Conservation (phyloP, 1,140 invertebrate genomes). For the Drosophila teissieri region DNA sequence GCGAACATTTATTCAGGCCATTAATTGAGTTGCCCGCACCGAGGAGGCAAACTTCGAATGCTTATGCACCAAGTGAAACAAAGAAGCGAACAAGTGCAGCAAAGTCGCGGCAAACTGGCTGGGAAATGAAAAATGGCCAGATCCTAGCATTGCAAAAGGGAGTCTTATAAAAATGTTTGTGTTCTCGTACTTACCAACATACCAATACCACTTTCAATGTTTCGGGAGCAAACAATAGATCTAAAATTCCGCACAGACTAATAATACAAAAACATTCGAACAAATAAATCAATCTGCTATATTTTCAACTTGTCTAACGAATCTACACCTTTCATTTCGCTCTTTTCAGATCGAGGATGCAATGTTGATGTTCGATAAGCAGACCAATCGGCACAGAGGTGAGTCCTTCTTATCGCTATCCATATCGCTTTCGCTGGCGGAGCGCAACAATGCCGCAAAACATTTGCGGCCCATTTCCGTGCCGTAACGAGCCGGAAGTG, state of each 20-base stretch:
- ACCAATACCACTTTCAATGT: neutral
- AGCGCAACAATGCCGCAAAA: conserved; percentile 29
- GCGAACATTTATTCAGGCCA: conserved; percentile 72
- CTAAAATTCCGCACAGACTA: no score
- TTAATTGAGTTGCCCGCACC: conserved; percentile 76
- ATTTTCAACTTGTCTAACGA: no score
- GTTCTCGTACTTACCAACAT: neutral
- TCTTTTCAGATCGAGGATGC: conserved; percentile 99
- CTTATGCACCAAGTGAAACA: conserved; percentile 40
- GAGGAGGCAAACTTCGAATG: conserved; percentile 44
- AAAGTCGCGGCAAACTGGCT: conserved; percentile 27
- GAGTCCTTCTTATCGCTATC: conserved; percentile 85
- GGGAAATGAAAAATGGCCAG: conserved; percentile 30
- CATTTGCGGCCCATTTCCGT: conserved; percentile 61
- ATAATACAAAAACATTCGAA: no score
- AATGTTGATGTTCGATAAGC: conserved; percentile 99
- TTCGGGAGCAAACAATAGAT: no score
- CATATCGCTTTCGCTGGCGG: neutral
- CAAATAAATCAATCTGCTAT: no score
- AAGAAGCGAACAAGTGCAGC: conserved; percentile 19
- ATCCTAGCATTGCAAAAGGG: conserved; percentile 8
- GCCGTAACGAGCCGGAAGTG: conserved; percentile 77
- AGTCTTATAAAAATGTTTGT: neutral
- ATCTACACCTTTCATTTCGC: neutral
- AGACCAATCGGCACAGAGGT: conserved; percentile 99